A percentile compares a stretch with the other conserved stretches of the same genome.
Evolutionary conservation across 2,113 vertebrate genomes (phyloP).

Genomic region (Pollachius pollachius): DNA sequence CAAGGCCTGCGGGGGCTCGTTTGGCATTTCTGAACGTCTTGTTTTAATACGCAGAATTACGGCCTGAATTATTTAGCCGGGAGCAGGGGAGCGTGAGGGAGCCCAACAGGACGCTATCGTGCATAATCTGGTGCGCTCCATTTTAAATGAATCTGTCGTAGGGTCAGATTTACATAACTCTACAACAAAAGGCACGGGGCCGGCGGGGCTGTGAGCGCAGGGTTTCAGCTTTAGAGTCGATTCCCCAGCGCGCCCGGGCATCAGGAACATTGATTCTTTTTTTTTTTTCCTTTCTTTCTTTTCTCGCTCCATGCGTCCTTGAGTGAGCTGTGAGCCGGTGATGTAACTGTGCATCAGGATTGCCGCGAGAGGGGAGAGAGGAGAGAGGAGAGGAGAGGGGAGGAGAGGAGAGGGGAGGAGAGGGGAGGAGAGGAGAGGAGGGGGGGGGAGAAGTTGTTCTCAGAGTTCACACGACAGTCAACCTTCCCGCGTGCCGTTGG

Average conservation of each 20-base stretch:
- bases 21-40: conserved; percentile 58
- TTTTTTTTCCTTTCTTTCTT: not conserved
- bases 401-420: not conserved
- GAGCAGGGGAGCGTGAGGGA: conserved; percentile 47
- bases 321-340: conserved; percentile 58
- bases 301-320: conserved; percentile 45
- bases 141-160: conserved; percentile 69
- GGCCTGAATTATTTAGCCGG: conserved; percentile 64
- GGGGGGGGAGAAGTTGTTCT: no score
- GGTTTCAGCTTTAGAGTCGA: conserved; percentile 73
- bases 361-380: conserved; percentile 18
- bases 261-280: conserved; percentile 64
- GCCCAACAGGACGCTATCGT: conserved; percentile 57
- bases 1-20: conserved; percentile 56
- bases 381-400: conserved; percentile 30
- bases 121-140: conserved; percentile 60
- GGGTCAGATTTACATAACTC: conserved; percentile 76
- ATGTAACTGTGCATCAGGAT: conserved; percentile 53
- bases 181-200: conserved; percentile 54
- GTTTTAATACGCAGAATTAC: conserved; percentile 63
- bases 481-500: no score
- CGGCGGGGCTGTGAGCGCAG: conserved; percentile 57
- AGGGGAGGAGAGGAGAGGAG: no score
- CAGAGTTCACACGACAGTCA: no score
- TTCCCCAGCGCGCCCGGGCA: conserved; percentile 58